phyloP scores from a whole-genome alignment of 2,113 vertebrate genomes.

The Pleuronectes platessa region DNA sequence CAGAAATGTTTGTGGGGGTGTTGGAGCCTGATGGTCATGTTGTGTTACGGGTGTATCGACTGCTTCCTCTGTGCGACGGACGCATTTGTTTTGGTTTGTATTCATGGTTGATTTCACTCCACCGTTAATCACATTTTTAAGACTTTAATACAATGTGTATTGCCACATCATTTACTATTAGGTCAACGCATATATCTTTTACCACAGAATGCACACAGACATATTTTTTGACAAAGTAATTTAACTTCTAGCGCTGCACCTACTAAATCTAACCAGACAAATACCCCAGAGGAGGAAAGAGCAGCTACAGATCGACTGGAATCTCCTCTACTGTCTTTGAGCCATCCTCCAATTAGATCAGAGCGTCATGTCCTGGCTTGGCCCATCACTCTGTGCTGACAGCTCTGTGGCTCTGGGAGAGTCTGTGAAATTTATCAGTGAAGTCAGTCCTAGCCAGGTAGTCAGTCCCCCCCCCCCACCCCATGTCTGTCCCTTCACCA shows the following conservation, averaged over 20 bases:
- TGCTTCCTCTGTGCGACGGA: slow-evolving; percentile 2
- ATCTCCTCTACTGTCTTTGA: slow-evolving; percentile 63
- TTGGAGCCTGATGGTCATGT: slow-evolving; percentile 27
- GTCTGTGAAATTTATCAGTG: slow-evolving; percentile 64
- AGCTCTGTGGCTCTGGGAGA: slow-evolving; percentile 68
- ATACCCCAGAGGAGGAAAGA: slow-evolving; percentile 26
- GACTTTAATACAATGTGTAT: no score
- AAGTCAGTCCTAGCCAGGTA: slow-evolving; percentile 52
- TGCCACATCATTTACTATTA: no score
- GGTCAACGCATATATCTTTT: no score
- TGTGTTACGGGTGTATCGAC: slow-evolving; percentile 31
- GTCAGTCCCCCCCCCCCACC: background rate
- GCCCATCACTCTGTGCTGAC: slow-evolving; percentile 72
- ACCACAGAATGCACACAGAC: no score
- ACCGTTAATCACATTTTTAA: no score
- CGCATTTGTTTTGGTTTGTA: slow-evolving; percentile 6
- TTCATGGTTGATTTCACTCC: slow-evolving; percentile 16
- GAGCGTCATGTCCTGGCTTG: slow-evolving; percentile 65
- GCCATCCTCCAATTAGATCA: slow-evolving; percentile 71
- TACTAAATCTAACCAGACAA: slow-evolving; percentile 53
- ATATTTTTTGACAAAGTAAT: no score
- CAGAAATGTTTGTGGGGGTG: slow-evolving; percentile 54
- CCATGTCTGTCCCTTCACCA: slow-evolving; percentile 8
- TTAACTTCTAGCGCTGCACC: background rate
- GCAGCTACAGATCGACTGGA: slow-evolving; percentile 46